Percentiles rank a stretch among this genome's conserved stretches.
Evolutionary conservation across 2,113 vertebrate genomes (phyloP).

Genomic region (Crypturellus undulatus): DNA sequence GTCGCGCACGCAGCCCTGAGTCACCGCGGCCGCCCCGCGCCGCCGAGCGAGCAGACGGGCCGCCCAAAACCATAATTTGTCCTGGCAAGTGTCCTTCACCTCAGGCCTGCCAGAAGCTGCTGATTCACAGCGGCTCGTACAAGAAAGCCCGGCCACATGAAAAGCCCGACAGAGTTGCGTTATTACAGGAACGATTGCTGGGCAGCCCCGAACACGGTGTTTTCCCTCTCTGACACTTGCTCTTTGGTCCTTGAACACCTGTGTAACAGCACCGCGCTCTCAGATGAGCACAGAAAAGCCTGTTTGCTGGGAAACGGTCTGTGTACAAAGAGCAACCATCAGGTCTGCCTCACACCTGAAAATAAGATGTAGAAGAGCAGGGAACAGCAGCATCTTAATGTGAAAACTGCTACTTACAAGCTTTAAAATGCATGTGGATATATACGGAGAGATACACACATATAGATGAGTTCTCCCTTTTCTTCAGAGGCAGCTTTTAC

Average conservation of each 20-base stretch:
- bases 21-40: conserved; percentile 53
- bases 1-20: conserved; percentile 33
- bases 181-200: conserved; percentile 25
- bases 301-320: conserved; percentile 11
- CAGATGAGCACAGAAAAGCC: not conserved
- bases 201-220: conserved; percentile 24
- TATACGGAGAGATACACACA: too few species aligned
- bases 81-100: conserved; percentile 1
- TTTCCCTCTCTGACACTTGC: conserved; percentile 57
- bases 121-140: conserved; percentile 55
- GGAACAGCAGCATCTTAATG: rapidly evolving
- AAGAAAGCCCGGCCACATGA: conserved; percentile 46
- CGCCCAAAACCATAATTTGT: conserved; percentile 29
- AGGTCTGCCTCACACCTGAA: not conserved
- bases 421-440: not conserved
- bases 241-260: not conserved
- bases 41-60: conserved; percentile 35
- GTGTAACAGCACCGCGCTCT: not conserved
- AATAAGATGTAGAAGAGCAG: rapidly evolving
- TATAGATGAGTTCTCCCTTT: not conserved
- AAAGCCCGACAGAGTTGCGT: conserved; percentile 16
- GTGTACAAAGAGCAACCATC: rapidly evolving
- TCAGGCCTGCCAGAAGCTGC: conserved; percentile 54
- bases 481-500: not conserved
- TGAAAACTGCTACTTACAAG: rapidly evolving